Percentiles rank a stretch among this genome's conserved stretches.
Conservation (phyloP, 2,888 invertebrate genomes). For the Caenorhabditis panamensis region DNA sequence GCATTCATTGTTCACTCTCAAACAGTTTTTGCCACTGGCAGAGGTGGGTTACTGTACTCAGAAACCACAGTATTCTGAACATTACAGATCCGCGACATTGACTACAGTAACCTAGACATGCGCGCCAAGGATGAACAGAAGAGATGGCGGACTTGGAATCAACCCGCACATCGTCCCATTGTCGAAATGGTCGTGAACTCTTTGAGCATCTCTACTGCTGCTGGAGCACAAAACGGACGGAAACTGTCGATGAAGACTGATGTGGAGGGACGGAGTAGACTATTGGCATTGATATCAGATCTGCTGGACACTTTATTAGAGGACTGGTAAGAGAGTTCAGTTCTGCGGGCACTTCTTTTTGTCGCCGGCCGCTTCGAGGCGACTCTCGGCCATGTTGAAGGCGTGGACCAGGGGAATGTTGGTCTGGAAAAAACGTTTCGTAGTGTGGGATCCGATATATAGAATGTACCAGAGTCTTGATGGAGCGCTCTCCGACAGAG, state of each 20-base stretch:
- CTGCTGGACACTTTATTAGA: conserved; percentile 96
- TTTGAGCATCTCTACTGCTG: conserved; percentile 47
- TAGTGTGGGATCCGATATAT: neutral
- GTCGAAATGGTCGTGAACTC: conserved; percentile 76
- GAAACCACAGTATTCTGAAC: neutral
- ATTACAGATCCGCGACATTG: conserved; percentile 74
- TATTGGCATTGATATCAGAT: conserved; percentile 92
- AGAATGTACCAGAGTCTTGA: conserved; percentile 25
- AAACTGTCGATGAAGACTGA: conserved; percentile 68
- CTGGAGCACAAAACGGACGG: conserved; percentile 16
- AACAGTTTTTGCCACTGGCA: conserved; percentile 85
- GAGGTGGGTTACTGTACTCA: conserved; percentile 21
- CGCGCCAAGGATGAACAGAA: conserved; percentile 73
- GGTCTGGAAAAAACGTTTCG: too few relatives aligned
- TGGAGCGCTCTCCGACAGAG: conserved; percentile 30
- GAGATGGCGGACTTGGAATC: conserved; percentile 69
- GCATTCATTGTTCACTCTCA: conserved; percentile 88
- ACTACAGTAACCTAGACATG: conserved; percentile 73
- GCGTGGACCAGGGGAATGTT: conserved; percentile 44
- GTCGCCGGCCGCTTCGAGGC: conserved; percentile 14
- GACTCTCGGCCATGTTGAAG: conserved; percentile 46
- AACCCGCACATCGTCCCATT: conserved; percentile 63
- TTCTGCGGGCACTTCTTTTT: neutral
- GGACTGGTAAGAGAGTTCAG: conserved; percentile 90
- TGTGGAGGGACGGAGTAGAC: conserved; percentile 63